Evolutionary conservation across 2,113 vertebrate species (phyloP), one percentile per base, ranked within the genome.

Genomic region (Pseudopipra pipra): DNA sequence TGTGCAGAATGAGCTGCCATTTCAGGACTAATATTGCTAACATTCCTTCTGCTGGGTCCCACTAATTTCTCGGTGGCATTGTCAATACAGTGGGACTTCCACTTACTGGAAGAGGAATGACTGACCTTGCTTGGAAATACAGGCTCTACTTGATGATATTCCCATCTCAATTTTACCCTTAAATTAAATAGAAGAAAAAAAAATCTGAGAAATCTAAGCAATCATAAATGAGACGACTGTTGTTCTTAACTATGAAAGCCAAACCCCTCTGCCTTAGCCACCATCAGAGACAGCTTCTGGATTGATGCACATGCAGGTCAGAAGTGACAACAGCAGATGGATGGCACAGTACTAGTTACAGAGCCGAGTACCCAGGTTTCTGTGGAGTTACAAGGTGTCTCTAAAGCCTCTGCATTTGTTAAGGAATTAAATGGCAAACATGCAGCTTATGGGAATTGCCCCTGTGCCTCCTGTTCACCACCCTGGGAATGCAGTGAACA

Each of bases 41-140:
- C 18, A 6, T 51, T 78, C 54, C 65, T 97, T 92, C 76, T 90
- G 85, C 79, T 75, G 88, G 89, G 37, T 63, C 81, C 77, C 83
- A 92, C 85, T 93, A 41, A 93, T 97, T 88, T 92, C 82, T 96
- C 72, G 54, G 72, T 84, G 37, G 52, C 65, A 71, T 33, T 80
- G 68, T 94, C 68, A 12, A 86, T 95, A 90, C 21, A 94, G 66
- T 24, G 35, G 68, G 52, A 88, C 88, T 94, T 84, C 39, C n/a
- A 88, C 76, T 90, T 93, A 90, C 59, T 52, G 44, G 83, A 90
- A 94, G 88, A 92, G 82, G 94, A 93, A 95, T 59, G 0, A 79
- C 41, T 33, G 59, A 30, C 85, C n/a, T 90, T 92, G 49, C 75
- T 92, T 94, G 56, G 76, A 95, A 94, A 96, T 12, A 49, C 7